These are phyloP conservation scores for Rhinoptilus africanus DNA, from an alignment of 2,113 vertebrate species.

Conservation along the genomic window DNA sequence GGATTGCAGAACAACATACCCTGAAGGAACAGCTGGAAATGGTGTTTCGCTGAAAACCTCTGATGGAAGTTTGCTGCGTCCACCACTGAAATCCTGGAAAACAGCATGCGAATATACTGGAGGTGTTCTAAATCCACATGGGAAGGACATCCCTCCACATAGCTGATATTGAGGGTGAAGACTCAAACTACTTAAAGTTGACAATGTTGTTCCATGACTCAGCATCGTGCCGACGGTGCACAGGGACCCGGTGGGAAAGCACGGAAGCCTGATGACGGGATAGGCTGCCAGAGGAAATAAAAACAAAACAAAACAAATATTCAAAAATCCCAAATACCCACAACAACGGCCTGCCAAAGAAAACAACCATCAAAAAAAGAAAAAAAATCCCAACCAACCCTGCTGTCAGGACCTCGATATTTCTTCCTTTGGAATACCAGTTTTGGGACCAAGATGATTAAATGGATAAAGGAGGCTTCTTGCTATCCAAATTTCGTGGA, in stretches of 20 bases:
- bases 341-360: not conserved
- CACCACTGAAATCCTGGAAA: not conserved
- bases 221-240: not conserved
- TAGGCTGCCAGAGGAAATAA: not conserved
- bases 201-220: not conserved
- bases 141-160: not conserved
- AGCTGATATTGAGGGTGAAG: not conserved
- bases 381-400: no score
- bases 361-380: not conserved
- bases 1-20: not conserved
- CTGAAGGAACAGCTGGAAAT: not conserved
- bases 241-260: not conserved
- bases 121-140: accelerated
- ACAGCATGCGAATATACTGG: accelerated
- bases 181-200: not conserved
- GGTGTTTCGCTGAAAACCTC: not conserved
- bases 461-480: not conserved
- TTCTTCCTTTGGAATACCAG: not conserved
- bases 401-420: not conserved
- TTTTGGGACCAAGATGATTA: not conserved
- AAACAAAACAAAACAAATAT: not conserved
- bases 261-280: not conserved
- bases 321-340: not conserved
- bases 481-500: not conserved
- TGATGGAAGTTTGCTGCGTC: not conserved